Percentiles rank a stretch among this genome's conserved stretches.
Conservation (phyloP, 1,140 invertebrate genomes). For the Pseudomyrmex pallidus region DNA sequence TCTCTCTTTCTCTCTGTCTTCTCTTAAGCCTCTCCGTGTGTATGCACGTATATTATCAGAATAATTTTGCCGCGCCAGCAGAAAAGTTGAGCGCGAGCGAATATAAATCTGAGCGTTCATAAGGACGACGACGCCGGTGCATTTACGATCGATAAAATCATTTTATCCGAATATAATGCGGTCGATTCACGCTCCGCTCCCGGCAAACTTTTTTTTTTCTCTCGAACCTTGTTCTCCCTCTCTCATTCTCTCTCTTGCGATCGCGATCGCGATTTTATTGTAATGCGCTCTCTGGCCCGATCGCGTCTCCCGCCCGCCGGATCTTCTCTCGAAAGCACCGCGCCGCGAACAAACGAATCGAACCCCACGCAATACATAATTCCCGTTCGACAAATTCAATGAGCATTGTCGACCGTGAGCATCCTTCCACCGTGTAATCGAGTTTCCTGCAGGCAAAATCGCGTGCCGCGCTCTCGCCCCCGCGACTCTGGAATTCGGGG, state of each 20-base stretch:
- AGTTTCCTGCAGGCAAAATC: slow-evolving; percentile 70
- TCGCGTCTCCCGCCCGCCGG: slow-evolving; percentile 39
- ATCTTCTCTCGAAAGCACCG: slow-evolving; percentile 32
- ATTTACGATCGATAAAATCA: slow-evolving; percentile 77
- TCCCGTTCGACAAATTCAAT: slow-evolving; percentile 77
- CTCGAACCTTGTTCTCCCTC: background rate
- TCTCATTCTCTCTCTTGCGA: slow-evolving; percentile 31
- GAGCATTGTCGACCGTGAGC: slow-evolving; percentile 72
- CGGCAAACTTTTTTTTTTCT: slow-evolving; percentile 50
- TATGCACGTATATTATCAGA: background rate
- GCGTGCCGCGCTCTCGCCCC: slow-evolving; percentile 29
- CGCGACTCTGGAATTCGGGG: slow-evolving; percentile 45
- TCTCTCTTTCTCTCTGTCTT: slow-evolving; percentile 21
- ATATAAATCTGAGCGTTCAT: slow-evolving; percentile 71
- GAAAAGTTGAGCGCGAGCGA: slow-evolving; percentile 22
- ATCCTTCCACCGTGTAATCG: slow-evolving; percentile 74
- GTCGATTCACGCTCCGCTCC: slow-evolving; percentile 64
- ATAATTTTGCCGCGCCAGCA: slow-evolving; percentile 60
- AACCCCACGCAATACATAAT: slow-evolving; percentile 69
- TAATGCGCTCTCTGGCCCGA: slow-evolving; percentile 60
- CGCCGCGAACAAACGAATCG: slow-evolving; percentile 28
- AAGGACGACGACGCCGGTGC: slow-evolving; percentile 62
- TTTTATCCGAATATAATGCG: slow-evolving; percentile 76
- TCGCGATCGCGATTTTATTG: slow-evolving; percentile 72
- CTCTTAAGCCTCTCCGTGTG: slow-evolving; percentile 1